These are phyloP conservation scores for Cryptocephalus moraei DNA, from an alignment of 2,888 invertebrate species.

Conservation along the genomic window DNA sequence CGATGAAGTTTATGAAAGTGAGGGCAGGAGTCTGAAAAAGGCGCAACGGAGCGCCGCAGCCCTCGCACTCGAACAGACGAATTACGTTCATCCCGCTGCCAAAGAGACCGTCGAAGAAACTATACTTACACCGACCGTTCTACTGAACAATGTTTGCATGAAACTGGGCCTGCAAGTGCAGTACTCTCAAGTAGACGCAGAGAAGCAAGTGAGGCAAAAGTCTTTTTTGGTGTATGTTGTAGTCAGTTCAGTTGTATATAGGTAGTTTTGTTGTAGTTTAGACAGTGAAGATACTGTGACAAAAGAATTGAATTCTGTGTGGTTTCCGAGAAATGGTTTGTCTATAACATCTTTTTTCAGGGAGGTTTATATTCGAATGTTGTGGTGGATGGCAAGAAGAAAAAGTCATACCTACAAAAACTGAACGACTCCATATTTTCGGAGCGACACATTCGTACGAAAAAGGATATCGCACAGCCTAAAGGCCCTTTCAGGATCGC, in stretches of 20 bases:
- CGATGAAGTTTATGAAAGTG: neutral
- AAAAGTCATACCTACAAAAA: conserved; percentile 23
- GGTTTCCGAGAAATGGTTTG: too few relatives aligned
- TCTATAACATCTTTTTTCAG: neutral
- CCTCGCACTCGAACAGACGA: neutral
- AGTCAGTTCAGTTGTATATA: too few relatives aligned
- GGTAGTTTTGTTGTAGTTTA: too few relatives aligned
- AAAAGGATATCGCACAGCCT: conserved; percentile 17
- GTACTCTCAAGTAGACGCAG: neutral
- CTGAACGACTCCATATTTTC: conserved; percentile 24
- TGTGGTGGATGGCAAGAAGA: conserved; percentile 5
- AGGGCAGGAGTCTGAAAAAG: neutral
- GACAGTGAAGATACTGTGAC: too few relatives aligned
- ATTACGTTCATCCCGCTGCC: neutral
- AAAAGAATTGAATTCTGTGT: too few relatives aligned
- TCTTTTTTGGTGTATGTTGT: too few relatives aligned
- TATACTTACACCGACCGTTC: neutral
- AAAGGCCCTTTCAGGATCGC: conserved; percentile 28
- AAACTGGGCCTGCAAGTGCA: neutral
- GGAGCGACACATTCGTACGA: conserved; percentile 15
- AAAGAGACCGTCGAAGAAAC: neutral
- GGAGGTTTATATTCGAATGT: neutral
- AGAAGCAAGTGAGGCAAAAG: too few relatives aligned
- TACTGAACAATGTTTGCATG: neutral
- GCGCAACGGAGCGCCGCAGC: neutral